Percentiles rank a stretch among this genome's conserved stretches.
Evolutionary conservation across 2,113 vertebrate species (phyloP).

Genomic region (Heliornis fulica): DNA sequence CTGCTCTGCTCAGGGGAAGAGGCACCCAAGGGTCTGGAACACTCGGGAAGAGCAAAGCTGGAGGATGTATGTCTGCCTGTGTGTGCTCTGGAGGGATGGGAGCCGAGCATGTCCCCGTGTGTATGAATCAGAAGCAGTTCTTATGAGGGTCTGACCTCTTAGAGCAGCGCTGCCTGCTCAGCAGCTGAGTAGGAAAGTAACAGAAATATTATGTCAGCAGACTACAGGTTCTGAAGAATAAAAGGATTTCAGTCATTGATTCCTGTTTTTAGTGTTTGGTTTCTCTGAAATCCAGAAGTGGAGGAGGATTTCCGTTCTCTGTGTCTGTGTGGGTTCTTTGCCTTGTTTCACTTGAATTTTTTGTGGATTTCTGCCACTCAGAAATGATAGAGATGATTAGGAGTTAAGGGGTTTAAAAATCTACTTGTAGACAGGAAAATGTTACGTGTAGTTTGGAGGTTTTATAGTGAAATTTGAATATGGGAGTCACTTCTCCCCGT

Average conservation of each 20-base stretch:
- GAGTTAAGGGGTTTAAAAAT: not conserved
- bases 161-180: accelerated
- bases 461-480: not conserved
- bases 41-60: not conserved
- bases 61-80: accelerated
- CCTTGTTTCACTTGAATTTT: not conserved
- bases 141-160: accelerated
- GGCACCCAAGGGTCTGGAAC: not conserved
- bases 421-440: not conserved
- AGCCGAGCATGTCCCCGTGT: accelerated
- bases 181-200: not conserved
- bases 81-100: not conserved
- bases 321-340: not conserved
- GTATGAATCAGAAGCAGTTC: not conserved
- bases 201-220: not conserved
- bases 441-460: not conserved
- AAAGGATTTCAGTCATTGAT: not conserved
- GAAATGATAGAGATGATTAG: not conserved
- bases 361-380: not conserved
- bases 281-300: not conserved
- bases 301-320: not conserved
- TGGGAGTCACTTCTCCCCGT: not conserved
- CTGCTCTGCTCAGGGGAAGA: not conserved
- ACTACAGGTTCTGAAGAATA: not conserved
- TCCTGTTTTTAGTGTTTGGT: not conserved